Evolutionary conservation across 2,113 vertebrate genomes (phyloP).

Genomic region (Cinclus mexicanus): DNA sequence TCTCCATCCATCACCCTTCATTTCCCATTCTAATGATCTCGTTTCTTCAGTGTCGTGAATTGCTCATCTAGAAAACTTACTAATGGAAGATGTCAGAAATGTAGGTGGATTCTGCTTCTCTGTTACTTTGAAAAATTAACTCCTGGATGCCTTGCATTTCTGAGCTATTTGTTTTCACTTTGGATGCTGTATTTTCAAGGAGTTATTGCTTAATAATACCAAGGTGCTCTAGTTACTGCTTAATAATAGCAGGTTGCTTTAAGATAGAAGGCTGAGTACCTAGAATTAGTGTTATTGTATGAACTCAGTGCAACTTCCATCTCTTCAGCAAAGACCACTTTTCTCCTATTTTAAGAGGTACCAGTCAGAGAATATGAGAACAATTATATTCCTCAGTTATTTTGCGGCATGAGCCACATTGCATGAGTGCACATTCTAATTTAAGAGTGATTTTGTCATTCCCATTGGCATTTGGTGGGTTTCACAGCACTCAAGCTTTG

Average conservation of each 20-base stretch:
- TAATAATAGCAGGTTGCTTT: neutral
- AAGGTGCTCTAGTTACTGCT: neutral
- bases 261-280: neutral
- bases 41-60: constrained; percentile 47
- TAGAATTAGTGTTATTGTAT: neutral
- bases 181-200: neutral
- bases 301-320: neutral
- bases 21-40: constrained; percentile 59
- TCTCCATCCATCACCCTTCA: constrained; percentile 53
- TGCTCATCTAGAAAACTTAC: constrained; percentile 53
- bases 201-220: neutral
- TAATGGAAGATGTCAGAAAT: constrained; percentile 56
- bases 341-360: neutral
- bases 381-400: neutral
- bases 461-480: neutral
- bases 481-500: neutral
- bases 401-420: neutral
- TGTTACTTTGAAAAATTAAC: constrained; percentile 32
- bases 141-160: constrained; percentile 12
- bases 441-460: constrained; percentile 9
- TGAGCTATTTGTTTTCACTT: constrained; percentile 10
- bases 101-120: constrained; percentile 5
- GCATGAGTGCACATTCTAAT: neutral
- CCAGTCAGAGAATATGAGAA: neutral
- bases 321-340: neutral